A percentile compares a stretch with the other conserved stretches of the same genome.
Conservation (phyloP, 2,797 vertebrate species). For the Alauda arvensis region DNA sequence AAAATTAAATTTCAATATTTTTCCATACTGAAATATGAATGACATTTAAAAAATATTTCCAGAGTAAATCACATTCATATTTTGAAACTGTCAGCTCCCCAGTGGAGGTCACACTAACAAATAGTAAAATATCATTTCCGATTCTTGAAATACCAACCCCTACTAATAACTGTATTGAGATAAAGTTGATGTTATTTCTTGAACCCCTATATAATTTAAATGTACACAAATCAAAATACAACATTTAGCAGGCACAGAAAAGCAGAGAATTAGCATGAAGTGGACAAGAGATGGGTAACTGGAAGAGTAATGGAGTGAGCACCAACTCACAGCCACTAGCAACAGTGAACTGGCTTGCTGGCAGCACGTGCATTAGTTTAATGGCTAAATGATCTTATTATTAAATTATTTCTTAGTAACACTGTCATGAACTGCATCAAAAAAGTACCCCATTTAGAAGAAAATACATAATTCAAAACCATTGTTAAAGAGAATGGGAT, state of each 20-base stretch:
- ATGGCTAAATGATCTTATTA: not conserved
- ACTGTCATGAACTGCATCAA: not conserved
- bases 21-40: not conserved
- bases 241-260: not conserved
- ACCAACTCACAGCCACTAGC: not conserved
- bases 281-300: not conserved
- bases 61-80: not conserved
- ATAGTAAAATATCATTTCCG: not conserved
- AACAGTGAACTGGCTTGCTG: not conserved
- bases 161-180: not conserved
- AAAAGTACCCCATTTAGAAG: slow-evolving; percentile 4
- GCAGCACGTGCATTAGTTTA: not conserved
- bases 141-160: not conserved
- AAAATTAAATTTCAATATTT: not conserved
- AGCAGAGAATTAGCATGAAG: not conserved
- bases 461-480: not conserved
- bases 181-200: not conserved
- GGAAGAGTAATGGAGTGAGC: not conserved
- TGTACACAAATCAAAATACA: not conserved
- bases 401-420: slow-evolving; percentile 7
- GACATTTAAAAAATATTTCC: not conserved
- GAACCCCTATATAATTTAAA: not conserved
- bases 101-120: not conserved
- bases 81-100: not conserved
- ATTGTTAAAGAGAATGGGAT: not conserved